phyloP scores from a whole-genome alignment of 2,888 invertebrate genomes.

The Rhagium mordax region DNA sequence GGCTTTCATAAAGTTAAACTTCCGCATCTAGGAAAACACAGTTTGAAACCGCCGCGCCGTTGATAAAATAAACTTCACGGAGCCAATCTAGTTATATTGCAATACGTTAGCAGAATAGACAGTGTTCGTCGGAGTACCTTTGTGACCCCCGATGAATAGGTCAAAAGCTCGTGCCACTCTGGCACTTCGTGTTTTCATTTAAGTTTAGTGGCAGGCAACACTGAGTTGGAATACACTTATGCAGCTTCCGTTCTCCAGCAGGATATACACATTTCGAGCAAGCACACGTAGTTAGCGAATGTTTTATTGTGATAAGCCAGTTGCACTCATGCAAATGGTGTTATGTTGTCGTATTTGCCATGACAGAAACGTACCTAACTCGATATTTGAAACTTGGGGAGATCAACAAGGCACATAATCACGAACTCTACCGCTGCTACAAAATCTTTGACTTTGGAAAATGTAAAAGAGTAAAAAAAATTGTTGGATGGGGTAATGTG shows the following conservation, averaged over 20 bases:
- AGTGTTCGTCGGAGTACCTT: constrained; percentile 24
- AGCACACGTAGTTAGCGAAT: neutral
- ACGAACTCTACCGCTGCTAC: too few species aligned
- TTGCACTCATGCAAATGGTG: neutral
- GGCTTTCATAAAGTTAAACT: constrained; percentile 32
- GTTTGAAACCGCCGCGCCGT: constrained; percentile 21
- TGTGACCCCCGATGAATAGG: constrained; percentile 34
- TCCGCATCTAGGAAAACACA: constrained; percentile 5
- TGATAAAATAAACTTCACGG: constrained; percentile 29
- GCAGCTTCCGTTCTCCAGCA: constrained; percentile 10
- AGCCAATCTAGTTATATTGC: constrained; percentile 35
- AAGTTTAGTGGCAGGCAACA: constrained; percentile 25
- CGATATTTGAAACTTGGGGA: too few species aligned
- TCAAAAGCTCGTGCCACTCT: constrained; percentile 23
- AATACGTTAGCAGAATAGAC: constrained; percentile 31
- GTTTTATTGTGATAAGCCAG: constrained; percentile 5
- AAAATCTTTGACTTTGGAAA: too few species aligned
- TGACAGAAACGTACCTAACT: neutral
- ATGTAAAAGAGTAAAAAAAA: too few species aligned
- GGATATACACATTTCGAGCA: neutral
- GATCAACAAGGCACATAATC: too few species aligned
- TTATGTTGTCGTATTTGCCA: neutral
- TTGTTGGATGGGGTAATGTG: too few species aligned
- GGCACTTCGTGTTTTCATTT: constrained; percentile 29
- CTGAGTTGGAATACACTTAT: constrained; percentile 22